Conservation (phyloP, 2,797 vertebrate genomes). For the Gadopsis marmoratus region DNA sequence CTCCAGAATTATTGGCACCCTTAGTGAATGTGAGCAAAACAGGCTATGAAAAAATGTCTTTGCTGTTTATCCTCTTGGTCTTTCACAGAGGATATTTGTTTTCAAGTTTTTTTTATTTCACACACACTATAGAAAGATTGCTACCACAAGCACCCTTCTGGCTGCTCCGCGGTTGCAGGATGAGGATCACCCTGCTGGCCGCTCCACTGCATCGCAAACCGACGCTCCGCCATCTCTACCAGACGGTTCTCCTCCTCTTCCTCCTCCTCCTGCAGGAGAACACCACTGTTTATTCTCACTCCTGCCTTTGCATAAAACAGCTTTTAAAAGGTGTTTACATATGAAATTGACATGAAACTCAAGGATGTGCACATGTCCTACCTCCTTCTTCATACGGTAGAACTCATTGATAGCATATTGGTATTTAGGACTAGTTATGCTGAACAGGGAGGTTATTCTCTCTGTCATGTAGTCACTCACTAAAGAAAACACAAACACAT, state of each 20-base stretch:
- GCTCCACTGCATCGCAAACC: slow-evolving; percentile 80
- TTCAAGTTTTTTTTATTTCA: too few relatives aligned
- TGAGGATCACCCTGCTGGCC: slow-evolving; percentile 85
- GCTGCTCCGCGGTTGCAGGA: slow-evolving; percentile 87
- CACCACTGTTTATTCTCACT: neutral
- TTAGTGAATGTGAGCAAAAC: too few relatives aligned
- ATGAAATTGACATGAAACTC: neutral
- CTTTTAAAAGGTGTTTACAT: slow-evolving; percentile 4
- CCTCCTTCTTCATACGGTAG: slow-evolving; percentile 98
- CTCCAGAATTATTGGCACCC: too few relatives aligned
- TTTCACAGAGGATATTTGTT: too few relatives aligned
- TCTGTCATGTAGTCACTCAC: slow-evolving; percentile 98
- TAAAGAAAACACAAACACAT: slow-evolving; percentile 64
- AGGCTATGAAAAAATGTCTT: too few relatives aligned
- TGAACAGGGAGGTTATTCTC: slow-evolving; percentile 94
- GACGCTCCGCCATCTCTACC: slow-evolving; percentile 80
- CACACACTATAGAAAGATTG: too few relatives aligned
- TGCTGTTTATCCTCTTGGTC: too few relatives aligned
- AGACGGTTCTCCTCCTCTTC: slow-evolving; percentile 95
- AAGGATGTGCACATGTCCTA: slow-evolving; percentile 60
- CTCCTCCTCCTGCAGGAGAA: slow-evolving; percentile 91
- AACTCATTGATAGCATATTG: slow-evolving; percentile 99
- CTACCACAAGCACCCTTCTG: too few relatives aligned
- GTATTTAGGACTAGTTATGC: slow-evolving; percentile 97
- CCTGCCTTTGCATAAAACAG: neutral